These are phyloP conservation scores for Chorisops tibialis DNA, from an alignment of 2,888 invertebrate genomes.

Conservation along the genomic window DNA sequence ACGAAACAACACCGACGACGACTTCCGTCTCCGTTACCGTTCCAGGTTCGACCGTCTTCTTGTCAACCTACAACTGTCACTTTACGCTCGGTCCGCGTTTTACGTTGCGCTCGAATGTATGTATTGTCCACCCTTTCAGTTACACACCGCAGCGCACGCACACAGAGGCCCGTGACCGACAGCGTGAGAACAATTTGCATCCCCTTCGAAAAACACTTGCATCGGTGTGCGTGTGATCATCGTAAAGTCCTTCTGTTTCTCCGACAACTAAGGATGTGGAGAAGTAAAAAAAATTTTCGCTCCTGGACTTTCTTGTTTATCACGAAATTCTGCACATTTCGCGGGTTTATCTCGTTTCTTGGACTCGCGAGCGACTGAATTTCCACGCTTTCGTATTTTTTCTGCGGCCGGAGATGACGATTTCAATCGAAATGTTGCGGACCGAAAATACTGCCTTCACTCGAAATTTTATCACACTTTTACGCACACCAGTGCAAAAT, in stretches of 20 bases:
- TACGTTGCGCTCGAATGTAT: not conserved
- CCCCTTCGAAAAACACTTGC: conserved; percentile 26
- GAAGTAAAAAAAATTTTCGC: conserved; percentile 19
- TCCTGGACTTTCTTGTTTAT: conserved; percentile 11
- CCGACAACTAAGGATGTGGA: conserved; percentile 16
- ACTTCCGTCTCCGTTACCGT: not conserved
- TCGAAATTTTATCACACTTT: conserved; percentile 12
- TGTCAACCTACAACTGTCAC: not conserved
- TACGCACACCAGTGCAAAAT: conserved; percentile 16
- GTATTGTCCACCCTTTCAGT: conserved; percentile 2
- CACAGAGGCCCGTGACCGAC: not conserved
- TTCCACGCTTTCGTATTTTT: too few species aligned
- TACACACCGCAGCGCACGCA: conserved; percentile 19
- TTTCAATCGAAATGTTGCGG: not conserved
- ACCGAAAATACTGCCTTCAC: conserved; percentile 1
- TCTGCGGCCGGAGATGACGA: too few species aligned
- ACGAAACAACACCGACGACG: too few species aligned
- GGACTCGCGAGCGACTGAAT: too few species aligned
- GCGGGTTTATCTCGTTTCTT: not conserved
- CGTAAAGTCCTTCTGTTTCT: too few species aligned
- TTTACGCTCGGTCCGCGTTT: not conserved
- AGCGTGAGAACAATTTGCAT: not conserved
- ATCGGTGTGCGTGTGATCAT: too few species aligned
- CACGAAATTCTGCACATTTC: conserved; percentile 20
- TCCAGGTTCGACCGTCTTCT: conserved; percentile 4